Percentiles rank a stretch among this genome's conserved stretches.
Conservation (phyloP, 2,888 invertebrate species). For the Agapetus fuscipes region DNA sequence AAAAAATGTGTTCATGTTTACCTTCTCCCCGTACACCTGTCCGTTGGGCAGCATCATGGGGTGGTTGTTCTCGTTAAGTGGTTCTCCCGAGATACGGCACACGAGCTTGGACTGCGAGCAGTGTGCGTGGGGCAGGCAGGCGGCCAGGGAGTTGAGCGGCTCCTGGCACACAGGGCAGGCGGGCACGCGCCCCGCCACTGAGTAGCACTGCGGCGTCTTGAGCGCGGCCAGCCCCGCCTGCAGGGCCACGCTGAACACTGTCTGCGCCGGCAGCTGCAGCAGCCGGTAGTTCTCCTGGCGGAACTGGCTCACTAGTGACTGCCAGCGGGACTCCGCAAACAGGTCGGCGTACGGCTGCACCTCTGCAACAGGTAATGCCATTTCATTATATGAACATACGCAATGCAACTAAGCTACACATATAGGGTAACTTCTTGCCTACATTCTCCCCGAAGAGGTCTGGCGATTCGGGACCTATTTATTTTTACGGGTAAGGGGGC, state of each 20-base stretch:
- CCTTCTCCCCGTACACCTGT: slow-evolving; percentile 90
- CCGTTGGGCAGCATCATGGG: slow-evolving; percentile 99
- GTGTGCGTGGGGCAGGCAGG: slow-evolving; percentile 85
- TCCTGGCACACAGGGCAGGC: slow-evolving; percentile 91
- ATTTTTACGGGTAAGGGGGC: too few species aligned
- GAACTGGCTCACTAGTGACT: slow-evolving; percentile 78
- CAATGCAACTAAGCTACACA: too few species aligned
- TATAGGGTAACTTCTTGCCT: too few species aligned
- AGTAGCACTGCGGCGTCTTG: slow-evolving; percentile 86
- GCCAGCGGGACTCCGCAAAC: slow-evolving; percentile 65
- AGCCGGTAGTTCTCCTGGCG: slow-evolving; percentile 88
- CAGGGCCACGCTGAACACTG: slow-evolving; percentile 84
- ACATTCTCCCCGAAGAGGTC: too few species aligned
- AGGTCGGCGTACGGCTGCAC: slow-evolving; percentile 62
- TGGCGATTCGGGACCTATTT: too few species aligned
- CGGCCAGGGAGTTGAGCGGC: slow-evolving; percentile 78
- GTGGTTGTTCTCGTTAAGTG: slow-evolving; percentile 94
- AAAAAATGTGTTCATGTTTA: too few species aligned
- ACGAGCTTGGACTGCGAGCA: slow-evolving; percentile 92
- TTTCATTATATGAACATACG: neutral
- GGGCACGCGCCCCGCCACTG: slow-evolving; percentile 60
- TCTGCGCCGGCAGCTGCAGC: slow-evolving; percentile 85
- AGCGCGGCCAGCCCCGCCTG: slow-evolving; percentile 90
- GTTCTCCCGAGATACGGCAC: slow-evolving; percentile 81
- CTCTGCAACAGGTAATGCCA: slow-evolving; percentile 30